Evolutionary conservation across 1,140 invertebrate species (phyloP).

Genomic region (Contarinia nasturtii): DNA sequence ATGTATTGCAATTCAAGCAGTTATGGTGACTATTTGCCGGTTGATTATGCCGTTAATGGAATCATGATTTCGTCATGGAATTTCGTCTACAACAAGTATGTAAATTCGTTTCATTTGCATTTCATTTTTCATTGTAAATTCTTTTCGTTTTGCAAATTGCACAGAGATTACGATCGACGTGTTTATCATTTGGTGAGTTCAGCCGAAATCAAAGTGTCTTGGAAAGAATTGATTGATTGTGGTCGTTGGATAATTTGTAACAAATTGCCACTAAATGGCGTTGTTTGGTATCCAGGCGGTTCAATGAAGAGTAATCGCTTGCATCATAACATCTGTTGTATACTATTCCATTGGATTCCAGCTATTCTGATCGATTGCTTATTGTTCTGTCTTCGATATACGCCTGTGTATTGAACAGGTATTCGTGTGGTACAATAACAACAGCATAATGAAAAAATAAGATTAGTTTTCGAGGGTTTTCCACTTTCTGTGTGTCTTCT

Average conservation of each 20-base stretch:
- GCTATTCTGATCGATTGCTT: conserved; percentile 61
- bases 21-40: conserved; percentile 47
- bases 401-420: conserved; percentile 67
- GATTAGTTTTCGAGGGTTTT: no score
- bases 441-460: no score
- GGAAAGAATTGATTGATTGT: conserved; percentile 65
- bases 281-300: conserved; percentile 76
- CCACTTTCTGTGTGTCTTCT: neutral
- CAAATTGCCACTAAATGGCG: conserved; percentile 51
- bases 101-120: no score
- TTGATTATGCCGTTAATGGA: conserved; percentile 57
- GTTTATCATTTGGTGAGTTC: conserved; percentile 52
- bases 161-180: conserved; percentile 25
- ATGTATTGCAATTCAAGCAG: conserved; percentile 36
- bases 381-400: conserved; percentile 54
- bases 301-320: conserved; percentile 65
- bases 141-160: conserved; percentile 5
- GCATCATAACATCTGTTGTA: conserved; percentile 55
- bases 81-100: conserved; percentile 26
- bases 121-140: conserved; percentile 2
- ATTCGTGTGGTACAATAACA: neutral
- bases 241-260: conserved; percentile 56
- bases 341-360: conserved; percentile 70
- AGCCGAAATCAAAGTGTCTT: conserved; percentile 61
- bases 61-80: conserved; percentile 55